Conservation (phyloP, 1,140 invertebrate species). For the Drosophila subpulchrella region DNA sequence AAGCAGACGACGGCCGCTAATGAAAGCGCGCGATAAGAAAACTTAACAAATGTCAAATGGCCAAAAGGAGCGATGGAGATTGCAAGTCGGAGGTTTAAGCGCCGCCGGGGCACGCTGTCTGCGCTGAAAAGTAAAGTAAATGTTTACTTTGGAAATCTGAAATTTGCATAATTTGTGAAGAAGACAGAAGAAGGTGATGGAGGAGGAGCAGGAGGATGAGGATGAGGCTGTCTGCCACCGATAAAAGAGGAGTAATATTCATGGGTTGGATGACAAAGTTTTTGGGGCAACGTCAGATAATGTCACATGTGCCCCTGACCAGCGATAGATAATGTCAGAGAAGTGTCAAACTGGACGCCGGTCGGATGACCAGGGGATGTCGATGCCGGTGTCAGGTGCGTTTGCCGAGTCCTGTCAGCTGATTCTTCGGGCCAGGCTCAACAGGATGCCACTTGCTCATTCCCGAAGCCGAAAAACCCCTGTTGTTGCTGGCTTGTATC, state of each 20-base stretch:
- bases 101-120: conserved; percentile 51
- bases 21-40: conserved; percentile 79
- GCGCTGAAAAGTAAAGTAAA: conserved; percentile 82
- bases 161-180: conserved; percentile 83
- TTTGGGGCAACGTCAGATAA: conserved; percentile 37
- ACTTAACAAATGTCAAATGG: conserved; percentile 71
- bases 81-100: conserved; percentile 12
- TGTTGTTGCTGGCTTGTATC: conserved; percentile 76
- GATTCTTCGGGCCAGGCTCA: conserved; percentile 49
- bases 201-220: not conserved
- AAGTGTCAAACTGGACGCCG: conserved; percentile 77
- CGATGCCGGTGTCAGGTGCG: conserved; percentile 43
- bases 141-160: conserved; percentile 81
- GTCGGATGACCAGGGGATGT: conserved; percentile 22
- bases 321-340: conserved; percentile 57
- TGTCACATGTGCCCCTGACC: conserved; percentile 61
- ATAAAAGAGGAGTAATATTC: conserved; percentile 72
- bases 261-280: conserved; percentile 41
- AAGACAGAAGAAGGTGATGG: not conserved
- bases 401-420: conserved; percentile 47
- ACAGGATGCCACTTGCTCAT: conserved; percentile 57
- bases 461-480: not conserved
- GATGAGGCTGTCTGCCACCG: conserved; percentile 37
- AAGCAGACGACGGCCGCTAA: conserved; percentile 65
- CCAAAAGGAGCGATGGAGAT: conserved; percentile 23